Base-by-base conservation (phyloP, 2,797 vertebrate genomes). In the Argyrosomus regius region DNA sequence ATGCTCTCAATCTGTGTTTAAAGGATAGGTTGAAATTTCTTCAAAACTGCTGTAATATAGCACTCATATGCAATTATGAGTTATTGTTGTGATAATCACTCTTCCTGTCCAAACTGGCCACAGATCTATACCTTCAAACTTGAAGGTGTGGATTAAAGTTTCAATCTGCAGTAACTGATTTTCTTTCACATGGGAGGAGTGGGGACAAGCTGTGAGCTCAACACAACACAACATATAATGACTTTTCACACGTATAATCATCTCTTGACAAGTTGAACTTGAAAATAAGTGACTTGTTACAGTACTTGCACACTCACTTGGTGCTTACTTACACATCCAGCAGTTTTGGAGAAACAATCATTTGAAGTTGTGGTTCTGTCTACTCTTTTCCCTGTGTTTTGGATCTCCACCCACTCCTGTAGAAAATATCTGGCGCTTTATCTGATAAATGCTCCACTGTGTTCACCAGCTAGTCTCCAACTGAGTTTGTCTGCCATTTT, bases 61-160 rank as follows among this genome's bases (percentile, higher is more conserved):
- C 48, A 22, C 17, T 28, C 11, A n/a, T 3, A 4, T 50, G 7
- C 43, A 45, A 18, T 31, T 31, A 31, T 31, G 28, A 66, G 48
- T 46, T 46, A 59, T 12, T n/a, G 50, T n/a, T 57, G 20, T 9
- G 41, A 17, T 74, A 63, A 52, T 64, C 52, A 46, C 22, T 59
- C n/a, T 26, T 70, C 26, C 41, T 53, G 12, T 54, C 26, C 8
- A 39, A 39, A 12, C 3, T 31, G 28, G 13, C n/a, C 1, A 11
- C 45, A 12, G 39, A 17, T 8, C 1, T 6, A 50, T 52, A 26
- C 26, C n/a, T 35, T 20, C 43, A 3, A 24, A 68, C 3, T 1
- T 3, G 0, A 28, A 10, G 7, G 35, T 2, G 35, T 35, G 35
- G 35, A 8, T 63, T 69, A 24, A 45, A 56, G n/a, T 50, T 46